These are phyloP conservation scores for Monoplex corrugatus DNA, from an alignment of 2,888 invertebrate genomes.

Conservation along the genomic window DNA sequence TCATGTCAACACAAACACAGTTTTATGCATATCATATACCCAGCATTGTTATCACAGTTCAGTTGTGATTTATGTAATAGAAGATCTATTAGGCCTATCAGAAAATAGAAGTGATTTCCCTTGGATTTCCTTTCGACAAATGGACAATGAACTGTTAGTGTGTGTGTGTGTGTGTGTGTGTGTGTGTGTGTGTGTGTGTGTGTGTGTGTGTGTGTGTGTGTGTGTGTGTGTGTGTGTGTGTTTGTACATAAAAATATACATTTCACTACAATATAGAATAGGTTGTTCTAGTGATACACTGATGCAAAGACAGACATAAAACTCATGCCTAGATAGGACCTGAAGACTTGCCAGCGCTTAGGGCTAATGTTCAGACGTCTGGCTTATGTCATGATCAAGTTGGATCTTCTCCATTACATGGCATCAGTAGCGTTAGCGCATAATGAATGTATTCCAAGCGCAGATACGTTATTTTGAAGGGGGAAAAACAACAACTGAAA, in stretches of 20 bases:
- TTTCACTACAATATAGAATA: neutral
- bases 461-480: no score
- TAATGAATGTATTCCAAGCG: no score
- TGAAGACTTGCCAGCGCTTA: no score
- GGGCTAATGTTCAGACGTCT: no score
- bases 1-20: neutral
- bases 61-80: neutral
- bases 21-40: neutral
- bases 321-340: no score
- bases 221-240: conserved; percentile 29
- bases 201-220: neutral
- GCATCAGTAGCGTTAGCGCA: no score
- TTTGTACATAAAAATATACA: neutral
- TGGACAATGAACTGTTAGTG: neutral
- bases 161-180: neutral
- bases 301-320: no score
- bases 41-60: neutral
- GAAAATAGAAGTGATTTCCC: neutral
- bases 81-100: neutral
- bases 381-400: neutral
- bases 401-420: neutral
- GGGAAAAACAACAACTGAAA: no score
- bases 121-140: no score
- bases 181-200: neutral
- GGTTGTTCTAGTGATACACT: no score